phyloP scores from a whole-genome alignment of 2,888 invertebrate genomes.

The Drosophila paramelanica region DNA sequence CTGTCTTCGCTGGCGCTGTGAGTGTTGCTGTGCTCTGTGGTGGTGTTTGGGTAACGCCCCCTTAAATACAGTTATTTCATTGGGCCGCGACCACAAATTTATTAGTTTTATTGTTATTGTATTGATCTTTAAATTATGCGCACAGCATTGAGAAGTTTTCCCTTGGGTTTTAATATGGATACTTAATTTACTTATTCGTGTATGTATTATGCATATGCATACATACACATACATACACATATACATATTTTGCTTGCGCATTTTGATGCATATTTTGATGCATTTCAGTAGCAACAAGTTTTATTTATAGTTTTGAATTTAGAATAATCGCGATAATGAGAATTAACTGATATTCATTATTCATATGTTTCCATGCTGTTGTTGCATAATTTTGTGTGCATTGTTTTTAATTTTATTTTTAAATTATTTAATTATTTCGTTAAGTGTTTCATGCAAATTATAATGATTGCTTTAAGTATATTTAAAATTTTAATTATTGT shows the following conservation, averaged over 20 bases:
- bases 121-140: slow-evolving; percentile 73
- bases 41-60: slow-evolving; percentile 85
- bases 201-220: not conserved
- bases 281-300: too few species aligned
- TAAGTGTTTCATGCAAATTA: too few species aligned
- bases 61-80: slow-evolving; percentile 86
- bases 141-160: slow-evolving; percentile 19
- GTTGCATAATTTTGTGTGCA: too few species aligned
- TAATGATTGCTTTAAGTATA: too few species aligned
- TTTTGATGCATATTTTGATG: not conserved
- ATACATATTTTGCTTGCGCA: not conserved
- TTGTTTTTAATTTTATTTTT: too few species aligned
- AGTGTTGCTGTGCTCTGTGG: slow-evolving; percentile 36
- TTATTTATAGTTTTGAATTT: too few species aligned
- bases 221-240: not conserved
- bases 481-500: too few species aligned
- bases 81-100: slow-evolving; percentile 84
- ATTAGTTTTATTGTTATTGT: slow-evolving; percentile 76
- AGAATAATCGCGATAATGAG: too few species aligned
- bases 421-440: too few species aligned
- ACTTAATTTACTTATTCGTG: slow-evolving; percentile 4
- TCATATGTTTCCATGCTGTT: too few species aligned
- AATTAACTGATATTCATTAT: too few species aligned
- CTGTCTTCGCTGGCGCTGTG: slow-evolving; percentile 22
- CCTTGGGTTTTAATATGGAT: slow-evolving; percentile 5